Evolutionary conservation across 1,140 invertebrate species (phyloP).

Genomic region (Adelges cooleyi): DNA sequence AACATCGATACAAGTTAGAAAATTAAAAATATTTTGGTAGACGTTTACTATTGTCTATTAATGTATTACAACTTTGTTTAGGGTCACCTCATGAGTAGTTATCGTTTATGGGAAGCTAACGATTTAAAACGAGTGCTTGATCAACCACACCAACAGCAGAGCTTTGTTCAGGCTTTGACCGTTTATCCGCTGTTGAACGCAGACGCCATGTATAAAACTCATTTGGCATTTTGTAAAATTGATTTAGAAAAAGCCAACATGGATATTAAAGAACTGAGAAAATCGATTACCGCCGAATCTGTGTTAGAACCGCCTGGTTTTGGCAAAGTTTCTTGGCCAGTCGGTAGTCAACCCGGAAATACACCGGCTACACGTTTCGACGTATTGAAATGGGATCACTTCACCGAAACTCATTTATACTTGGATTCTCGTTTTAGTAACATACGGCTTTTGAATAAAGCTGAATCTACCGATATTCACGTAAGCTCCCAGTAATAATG

Average conservation of each 20-base stretch:
- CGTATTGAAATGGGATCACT: constrained; percentile 68
- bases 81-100: background rate
- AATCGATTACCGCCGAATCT: constrained; percentile 39
- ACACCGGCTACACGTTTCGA: constrained; percentile 69
- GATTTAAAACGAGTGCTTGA: constrained; percentile 7
- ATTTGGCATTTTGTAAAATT: constrained; percentile 29
- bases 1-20: constrained; percentile 35
- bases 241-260: constrained; percentile 30
- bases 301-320: constrained; percentile 37
- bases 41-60: too few relatives aligned
- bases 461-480: constrained; percentile 53
- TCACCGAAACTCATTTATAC: constrained; percentile 71
- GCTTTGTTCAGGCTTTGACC: constrained; percentile 5
- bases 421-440: constrained; percentile 56
- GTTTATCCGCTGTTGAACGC: constrained; percentile 17
- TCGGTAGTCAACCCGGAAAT: constrained; percentile 57
- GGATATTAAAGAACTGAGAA: constrained; percentile 33
- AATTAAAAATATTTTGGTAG: background rate
- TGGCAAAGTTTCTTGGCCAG: constrained; percentile 53
- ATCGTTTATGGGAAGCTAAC: constrained; percentile 12
- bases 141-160: background rate
- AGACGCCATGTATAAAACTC: constrained; percentile 17
- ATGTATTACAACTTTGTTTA: background rate
- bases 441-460: constrained; percentile 45
- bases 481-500: constrained; percentile 36